Percentiles rank a stretch among this genome's conserved stretches.
Evolutionary conservation across 1,140 invertebrate genomes (phyloP).

Genomic region (Diprion similis): DNA sequence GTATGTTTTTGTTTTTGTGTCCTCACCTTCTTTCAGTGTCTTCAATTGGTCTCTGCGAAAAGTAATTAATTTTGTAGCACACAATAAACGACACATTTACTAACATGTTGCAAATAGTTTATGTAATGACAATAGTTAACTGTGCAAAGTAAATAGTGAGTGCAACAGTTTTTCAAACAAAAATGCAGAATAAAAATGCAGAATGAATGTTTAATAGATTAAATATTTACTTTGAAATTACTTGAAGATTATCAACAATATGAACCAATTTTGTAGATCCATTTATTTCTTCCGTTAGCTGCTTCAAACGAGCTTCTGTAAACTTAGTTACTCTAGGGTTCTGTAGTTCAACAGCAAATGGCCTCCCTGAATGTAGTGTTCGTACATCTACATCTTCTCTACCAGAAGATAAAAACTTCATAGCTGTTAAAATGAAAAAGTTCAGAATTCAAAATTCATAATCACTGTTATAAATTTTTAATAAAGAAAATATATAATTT

Average conservation of each 20-base stretch:
- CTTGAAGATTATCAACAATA: conserved; percentile 69
- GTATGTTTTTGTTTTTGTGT: conserved; percentile 86
- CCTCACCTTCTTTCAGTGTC: conserved; percentile 85
- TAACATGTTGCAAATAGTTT: conserved; percentile 21
- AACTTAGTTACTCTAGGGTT: conserved; percentile 70
- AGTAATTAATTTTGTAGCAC: background rate
- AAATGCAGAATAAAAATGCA: too few relatives aligned
- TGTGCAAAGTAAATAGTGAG: too few relatives aligned
- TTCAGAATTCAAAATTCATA: background rate
- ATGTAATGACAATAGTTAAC: background rate
- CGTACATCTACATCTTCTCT: conserved; percentile 95
- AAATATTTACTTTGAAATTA: conserved; percentile 66
- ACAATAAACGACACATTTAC: conserved; percentile 23
- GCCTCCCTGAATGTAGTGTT: conserved; percentile 84
- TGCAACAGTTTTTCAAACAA: too few relatives aligned
- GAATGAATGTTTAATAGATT: conserved; percentile 11
- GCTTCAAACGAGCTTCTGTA: conserved; percentile 58
- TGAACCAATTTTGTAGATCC: conserved; percentile 65
- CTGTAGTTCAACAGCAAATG: conserved; percentile 84
- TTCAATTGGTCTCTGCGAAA: conserved; percentile 70
- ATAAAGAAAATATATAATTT: background rate
- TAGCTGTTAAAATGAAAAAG: conserved; percentile 43
- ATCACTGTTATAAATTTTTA: conserved; percentile 32
- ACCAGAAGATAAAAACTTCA: conserved; percentile 87
- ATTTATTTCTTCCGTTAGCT: conserved; percentile 71